These are phyloP conservation scores for Cataglyphis livida DNA, from an alignment of 2,888 invertebrate genomes.

Conservation along the genomic window DNA sequence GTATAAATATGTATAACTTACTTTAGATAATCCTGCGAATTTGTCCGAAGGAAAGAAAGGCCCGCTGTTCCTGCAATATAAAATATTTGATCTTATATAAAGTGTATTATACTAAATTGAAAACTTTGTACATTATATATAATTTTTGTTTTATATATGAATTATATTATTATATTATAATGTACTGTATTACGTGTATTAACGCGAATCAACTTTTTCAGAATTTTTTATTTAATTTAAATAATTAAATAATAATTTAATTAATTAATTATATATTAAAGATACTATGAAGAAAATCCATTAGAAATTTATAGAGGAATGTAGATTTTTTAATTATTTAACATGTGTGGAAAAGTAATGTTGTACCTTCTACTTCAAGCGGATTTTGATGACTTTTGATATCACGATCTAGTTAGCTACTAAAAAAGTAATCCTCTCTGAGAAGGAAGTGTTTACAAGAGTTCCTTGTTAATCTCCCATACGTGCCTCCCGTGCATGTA, in stretches of 20 bases:
- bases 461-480: neutral
- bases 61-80: neutral
- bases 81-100: neutral
- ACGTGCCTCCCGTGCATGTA: neutral
- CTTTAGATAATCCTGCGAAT: neutral
- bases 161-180: neutral
- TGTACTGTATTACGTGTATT: too few relatives aligned
- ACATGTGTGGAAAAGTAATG: neutral
- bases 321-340: neutral
- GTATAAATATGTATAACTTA: neutral
- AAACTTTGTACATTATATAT: neutral
- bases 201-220: neutral
- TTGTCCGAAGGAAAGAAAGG: neutral
- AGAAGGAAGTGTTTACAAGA: slow-evolving; percentile 14
- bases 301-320: neutral
- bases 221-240: neutral
- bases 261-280: neutral
- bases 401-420: neutral
- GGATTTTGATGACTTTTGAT: slow-evolving; percentile 7
- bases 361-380: neutral
- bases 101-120: neutral
- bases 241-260: too few relatives aligned
- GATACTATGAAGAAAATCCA: neutral
- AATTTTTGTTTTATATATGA: neutral
- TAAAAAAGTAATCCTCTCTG: neutral